Evolutionary conservation across 2,113 vertebrate species (phyloP).

Genomic region (mouse (Mus musculus)): DNA sequence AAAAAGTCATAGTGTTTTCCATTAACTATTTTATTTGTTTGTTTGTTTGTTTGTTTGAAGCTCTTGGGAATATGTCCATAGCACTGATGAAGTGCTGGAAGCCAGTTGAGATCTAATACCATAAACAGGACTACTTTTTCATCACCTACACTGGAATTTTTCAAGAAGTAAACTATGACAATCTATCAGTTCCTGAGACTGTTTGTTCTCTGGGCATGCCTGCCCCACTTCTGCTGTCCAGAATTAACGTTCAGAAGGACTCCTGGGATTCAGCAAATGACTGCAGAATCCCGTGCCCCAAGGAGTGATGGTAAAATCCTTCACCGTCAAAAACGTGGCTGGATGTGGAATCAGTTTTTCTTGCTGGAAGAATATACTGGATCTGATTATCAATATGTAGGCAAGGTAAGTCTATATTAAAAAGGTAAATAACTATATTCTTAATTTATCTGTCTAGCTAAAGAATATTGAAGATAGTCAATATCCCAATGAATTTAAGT

Average conservation of each 20-base stretch:
- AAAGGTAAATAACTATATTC: background rate
- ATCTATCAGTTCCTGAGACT: constrained; percentile 82
- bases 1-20: background rate
- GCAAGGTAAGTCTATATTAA: constrained; percentile 86
- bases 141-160: constrained; percentile 53
- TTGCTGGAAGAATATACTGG: constrained; percentile 91
- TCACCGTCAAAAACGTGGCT: constrained; percentile 90
- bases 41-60: constrained; percentile 78
- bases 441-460: background rate
- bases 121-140: background rate
- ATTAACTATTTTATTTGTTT: constrained; percentile 62
- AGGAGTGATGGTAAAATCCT: constrained; percentile 87
- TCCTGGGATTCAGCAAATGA: constrained; percentile 82
- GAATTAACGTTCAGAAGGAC: constrained; percentile 89
- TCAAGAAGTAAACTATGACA: constrained; percentile 87
- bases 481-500: background rate
- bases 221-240: constrained; percentile 82
- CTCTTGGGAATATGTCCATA: constrained; percentile 69
- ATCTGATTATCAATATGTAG: constrained; percentile 91
- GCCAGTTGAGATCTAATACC: constrained; percentile 54
- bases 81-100: constrained; percentile 79
- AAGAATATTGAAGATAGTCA: background rate
- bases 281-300: constrained; percentile 72
- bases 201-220: constrained; percentile 87
- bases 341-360: constrained; percentile 94